A percentile compares a stretch with the other conserved stretches of the same genome.
Conservation (phyloP, 1,140 invertebrate genomes). For the Hypsibius dujardini region DNA sequence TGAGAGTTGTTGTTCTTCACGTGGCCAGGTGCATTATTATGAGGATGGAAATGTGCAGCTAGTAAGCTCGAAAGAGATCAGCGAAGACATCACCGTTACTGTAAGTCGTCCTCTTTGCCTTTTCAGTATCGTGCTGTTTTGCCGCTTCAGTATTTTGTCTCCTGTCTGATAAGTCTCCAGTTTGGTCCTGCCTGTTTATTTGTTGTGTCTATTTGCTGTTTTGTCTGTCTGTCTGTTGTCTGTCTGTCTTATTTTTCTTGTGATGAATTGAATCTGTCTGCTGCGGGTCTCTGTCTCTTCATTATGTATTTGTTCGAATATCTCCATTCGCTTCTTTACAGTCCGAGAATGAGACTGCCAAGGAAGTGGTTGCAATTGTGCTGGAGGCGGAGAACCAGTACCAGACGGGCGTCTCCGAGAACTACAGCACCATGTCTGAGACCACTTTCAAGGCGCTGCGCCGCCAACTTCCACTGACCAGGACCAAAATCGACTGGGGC, state of each 20-base stretch:
- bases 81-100: constrained; percentile 57
- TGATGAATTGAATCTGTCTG: too few species aligned
- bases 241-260: too few species aligned
- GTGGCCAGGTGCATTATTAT: constrained; percentile 82
- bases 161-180: too few species aligned
- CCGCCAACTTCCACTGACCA: constrained; percentile 84
- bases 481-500: constrained; percentile 98
- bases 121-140: too few species aligned
- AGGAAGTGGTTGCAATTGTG: constrained; percentile 69
- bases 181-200: too few species aligned
- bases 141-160: too few species aligned
- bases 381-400: constrained; percentile 82
- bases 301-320: too few species aligned
- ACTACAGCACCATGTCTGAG: constrained; percentile 97
- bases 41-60: constrained; percentile 99
- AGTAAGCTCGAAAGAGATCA: constrained; percentile 80
- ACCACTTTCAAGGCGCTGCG: constrained; percentile 96
- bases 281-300: too few species aligned
- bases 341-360: constrained; percentile 64
- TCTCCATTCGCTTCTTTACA: too few species aligned
- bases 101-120: too few species aligned
- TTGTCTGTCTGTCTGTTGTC: too few species aligned
- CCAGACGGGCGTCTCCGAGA: constrained; percentile 73
- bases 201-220: too few species aligned
- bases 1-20: constrained; percentile 13